Conservation (phyloP, 2,888 invertebrate species). For the Hofmannophila pseudospretella region DNA sequence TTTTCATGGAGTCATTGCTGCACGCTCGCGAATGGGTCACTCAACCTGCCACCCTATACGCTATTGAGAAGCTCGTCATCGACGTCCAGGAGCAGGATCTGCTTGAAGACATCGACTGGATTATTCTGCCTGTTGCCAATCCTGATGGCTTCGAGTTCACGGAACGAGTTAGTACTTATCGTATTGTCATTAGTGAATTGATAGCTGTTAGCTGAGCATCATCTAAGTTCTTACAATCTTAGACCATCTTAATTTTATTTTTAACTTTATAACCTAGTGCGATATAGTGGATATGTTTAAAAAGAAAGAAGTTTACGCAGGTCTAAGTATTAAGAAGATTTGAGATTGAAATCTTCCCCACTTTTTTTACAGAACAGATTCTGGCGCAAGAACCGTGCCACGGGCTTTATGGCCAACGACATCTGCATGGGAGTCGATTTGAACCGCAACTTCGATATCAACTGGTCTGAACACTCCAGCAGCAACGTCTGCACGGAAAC, state of each 20-base stretch:
- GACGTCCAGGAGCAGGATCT: conserved; percentile 69
- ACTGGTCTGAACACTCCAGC: conserved; percentile 78
- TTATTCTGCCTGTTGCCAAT: conserved; percentile 80
- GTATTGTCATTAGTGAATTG: no score
- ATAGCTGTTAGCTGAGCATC: no score
- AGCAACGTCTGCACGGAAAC: conserved; percentile 73
- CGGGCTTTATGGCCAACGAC: conserved; percentile 26
- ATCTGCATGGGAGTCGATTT: conserved; percentile 82
- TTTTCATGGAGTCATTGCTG: conserved; percentile 77
- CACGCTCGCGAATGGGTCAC: conserved; percentile 84
- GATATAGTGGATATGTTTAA: no score
- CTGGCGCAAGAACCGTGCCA: conserved; percentile 81
- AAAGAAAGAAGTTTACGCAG: no score
- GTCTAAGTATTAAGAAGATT: no score
- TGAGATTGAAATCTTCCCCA: no score
- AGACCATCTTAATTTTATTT: no score
- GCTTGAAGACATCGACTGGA: conserved; percentile 79
- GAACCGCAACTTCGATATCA: conserved; percentile 84
- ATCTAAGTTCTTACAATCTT: no score
- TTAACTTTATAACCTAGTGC: no score
- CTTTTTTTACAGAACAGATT: conserved; percentile 68
- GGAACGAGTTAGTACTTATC: no score
- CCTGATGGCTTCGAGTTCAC: conserved; percentile 83
- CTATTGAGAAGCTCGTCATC: conserved; percentile 79
- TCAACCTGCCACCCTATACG: conserved; percentile 78